Percentiles rank a stretch among this genome's conserved stretches.
These are phyloP conservation scores for Agapostemon virescens DNA, from an alignment of 2,888 invertebrate genomes.

Conservation along the genomic window DNA sequence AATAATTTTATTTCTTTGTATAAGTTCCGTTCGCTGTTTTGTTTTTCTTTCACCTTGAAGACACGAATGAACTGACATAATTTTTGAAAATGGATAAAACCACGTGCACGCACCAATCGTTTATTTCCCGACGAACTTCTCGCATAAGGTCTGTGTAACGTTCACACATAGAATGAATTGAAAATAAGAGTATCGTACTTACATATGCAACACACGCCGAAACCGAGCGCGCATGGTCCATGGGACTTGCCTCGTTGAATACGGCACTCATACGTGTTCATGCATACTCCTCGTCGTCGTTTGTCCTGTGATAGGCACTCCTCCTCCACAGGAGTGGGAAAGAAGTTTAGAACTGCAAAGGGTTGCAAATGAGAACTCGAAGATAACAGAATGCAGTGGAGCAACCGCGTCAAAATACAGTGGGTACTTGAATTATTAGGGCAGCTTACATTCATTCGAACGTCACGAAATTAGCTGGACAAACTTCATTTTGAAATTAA, in stretches of 20 bases:
- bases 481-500: no score
- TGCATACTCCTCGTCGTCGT: conserved; percentile 87
- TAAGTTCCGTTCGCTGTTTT: background rate
- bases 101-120: conserved; percentile 17
- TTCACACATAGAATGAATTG: conserved; percentile 5
- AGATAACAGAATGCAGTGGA: background rate
- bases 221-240: conserved; percentile 91
- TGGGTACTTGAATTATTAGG: no score
- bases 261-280: conserved; percentile 92
- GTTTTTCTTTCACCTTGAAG: background rate
- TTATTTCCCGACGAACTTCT: conserved; percentile 4
- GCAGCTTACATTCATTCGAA: no score
- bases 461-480: no score
- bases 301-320: conserved; percentile 89
- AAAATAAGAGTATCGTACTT: conserved; percentile 77
- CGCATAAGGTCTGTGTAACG: background rate
- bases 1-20: background rate
- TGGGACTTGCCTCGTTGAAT: conserved; percentile 87
- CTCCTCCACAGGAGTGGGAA: conserved; percentile 91
- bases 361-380: conserved; percentile 23
- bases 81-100: background rate
- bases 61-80: background rate
- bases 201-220: conserved; percentile 94
- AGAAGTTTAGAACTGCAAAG: conserved; percentile 89
- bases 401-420: background rate